Percentiles rank a stretch among this genome's conserved stretches.
phyloP scores from a whole-genome alignment of 2,113 vertebrate genomes.

The Sialia sialis region DNA sequence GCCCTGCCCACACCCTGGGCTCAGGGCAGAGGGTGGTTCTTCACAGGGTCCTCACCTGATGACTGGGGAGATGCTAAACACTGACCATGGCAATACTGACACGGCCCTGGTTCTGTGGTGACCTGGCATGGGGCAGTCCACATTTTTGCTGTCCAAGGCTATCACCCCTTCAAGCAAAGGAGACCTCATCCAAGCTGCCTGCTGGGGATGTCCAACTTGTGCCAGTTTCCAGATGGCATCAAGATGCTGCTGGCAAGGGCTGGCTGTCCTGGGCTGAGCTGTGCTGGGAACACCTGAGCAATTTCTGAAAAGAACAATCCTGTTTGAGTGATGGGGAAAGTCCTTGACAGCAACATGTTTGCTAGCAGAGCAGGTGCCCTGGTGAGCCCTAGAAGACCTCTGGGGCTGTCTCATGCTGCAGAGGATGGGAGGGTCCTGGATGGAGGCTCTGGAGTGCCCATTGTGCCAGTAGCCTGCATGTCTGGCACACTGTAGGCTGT shows the following conservation, averaged over 20 bases:
- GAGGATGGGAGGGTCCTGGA: background rate
- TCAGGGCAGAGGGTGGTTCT: background rate
- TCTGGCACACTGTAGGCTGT: rapidly evolving
- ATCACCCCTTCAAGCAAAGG: background rate
- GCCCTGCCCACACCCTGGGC: background rate
- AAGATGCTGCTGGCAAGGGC: background rate
- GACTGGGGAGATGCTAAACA: background rate
- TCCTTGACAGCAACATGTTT: rapidly evolving
- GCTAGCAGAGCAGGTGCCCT: background rate
- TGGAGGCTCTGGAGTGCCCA: background rate
- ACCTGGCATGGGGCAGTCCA: background rate
- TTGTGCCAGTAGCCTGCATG: background rate
- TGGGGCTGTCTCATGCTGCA: rapidly evolving
- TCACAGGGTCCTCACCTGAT: rapidly evolving
- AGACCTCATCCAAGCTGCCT: background rate
- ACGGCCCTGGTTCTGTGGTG: rapidly evolving
- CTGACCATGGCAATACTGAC: background rate
- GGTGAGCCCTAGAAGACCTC: background rate
- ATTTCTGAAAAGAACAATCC: background rate
- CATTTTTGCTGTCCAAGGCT: background rate
- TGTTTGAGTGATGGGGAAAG: background rate
- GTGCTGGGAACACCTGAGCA: background rate
- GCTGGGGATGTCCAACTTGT: rapidly evolving
- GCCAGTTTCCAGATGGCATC: background rate
- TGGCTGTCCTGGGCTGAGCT: background rate